Evolutionary conservation across 1,140 invertebrate species (phyloP).

Genomic region (Caenorhabditis remanei): DNA sequence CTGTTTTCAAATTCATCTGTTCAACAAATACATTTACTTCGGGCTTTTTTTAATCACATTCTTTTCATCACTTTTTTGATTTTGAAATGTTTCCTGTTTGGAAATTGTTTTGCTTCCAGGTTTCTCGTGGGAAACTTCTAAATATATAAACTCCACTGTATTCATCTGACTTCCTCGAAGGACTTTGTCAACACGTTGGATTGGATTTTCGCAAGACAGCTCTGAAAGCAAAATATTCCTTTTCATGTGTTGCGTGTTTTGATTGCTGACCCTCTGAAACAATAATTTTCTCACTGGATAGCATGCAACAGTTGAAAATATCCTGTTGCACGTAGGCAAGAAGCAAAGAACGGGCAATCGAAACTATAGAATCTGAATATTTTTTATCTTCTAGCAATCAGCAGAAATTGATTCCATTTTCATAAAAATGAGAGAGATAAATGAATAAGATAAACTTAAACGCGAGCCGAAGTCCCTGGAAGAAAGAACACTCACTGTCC

Average conservation of each 20-base stretch:
- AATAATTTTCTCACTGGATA: slow-evolving; percentile 14
- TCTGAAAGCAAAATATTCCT: slow-evolving; percentile 6
- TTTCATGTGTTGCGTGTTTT: neutral
- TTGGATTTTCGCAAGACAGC: neutral
- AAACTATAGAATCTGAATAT: neutral
- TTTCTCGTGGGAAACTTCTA: neutral
- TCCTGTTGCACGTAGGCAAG: slow-evolving; percentile 22
- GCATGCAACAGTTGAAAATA: slow-evolving; percentile 20
- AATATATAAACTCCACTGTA: no score
- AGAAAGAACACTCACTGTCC: no score
- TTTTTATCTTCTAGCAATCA: neutral
- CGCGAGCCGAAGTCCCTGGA: no score
- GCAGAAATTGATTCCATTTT: neutral
- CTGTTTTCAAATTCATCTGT: no score
- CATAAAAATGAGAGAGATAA: neutral
- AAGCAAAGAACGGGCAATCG: neutral
- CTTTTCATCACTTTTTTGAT: neutral
- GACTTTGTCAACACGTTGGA: slow-evolving; percentile 16
- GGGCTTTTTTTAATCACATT: neutral
- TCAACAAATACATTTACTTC: no score
- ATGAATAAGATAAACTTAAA: neutral
- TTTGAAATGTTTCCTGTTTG: neutral
- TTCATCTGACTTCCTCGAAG: slow-evolving; percentile 18
- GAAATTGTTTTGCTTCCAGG: neutral
- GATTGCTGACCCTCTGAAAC: no score